These are phyloP conservation scores for Caerostris extrusa DNA, from an alignment of 1,140 invertebrate species.

Conservation along the genomic window DNA sequence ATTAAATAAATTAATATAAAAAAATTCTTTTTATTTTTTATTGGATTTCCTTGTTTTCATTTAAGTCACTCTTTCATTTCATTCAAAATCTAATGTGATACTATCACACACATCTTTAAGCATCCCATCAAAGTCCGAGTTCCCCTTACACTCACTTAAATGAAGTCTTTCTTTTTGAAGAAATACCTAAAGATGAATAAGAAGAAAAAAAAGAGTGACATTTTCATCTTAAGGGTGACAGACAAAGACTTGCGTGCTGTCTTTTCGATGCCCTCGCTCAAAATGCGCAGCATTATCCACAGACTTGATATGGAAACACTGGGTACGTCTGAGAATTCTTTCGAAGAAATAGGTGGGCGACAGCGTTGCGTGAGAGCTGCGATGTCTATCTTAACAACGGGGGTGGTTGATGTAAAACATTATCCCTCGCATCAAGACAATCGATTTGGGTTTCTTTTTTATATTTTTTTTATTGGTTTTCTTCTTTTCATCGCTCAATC, in stretches of 20 bases:
- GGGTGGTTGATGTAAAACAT: slow-evolving; percentile 58
- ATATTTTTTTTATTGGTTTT: not conserved
- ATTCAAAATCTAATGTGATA: too few relatives aligned
- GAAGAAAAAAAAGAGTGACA: not conserved
- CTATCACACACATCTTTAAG: too few relatives aligned
- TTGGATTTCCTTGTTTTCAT: too few relatives aligned
- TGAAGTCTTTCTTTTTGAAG: not conserved
- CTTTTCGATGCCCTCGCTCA: not conserved
- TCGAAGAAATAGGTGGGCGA: slow-evolving; percentile 49
- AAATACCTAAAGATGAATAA: not conserved
- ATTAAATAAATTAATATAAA: too few relatives aligned
- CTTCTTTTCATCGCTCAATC: slow-evolving; percentile 32
- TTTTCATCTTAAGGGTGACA: not conserved
- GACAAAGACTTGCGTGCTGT: slow-evolving; percentile 41
- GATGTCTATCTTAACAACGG: slow-evolving; percentile 44
- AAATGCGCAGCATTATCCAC: slow-evolving; percentile 24
- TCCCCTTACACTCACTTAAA: not conserved
- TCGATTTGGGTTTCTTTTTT: slow-evolving; percentile 40
- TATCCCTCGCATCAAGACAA: slow-evolving; percentile 49
- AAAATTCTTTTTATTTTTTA: too few relatives aligned
- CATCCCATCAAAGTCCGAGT: too few relatives aligned
- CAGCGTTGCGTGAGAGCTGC: slow-evolving; percentile 29
- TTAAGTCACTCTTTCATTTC: too few relatives aligned
- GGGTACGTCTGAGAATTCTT: slow-evolving; percentile 25
- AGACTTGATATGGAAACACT: not conserved